Base-by-base conservation (phyloP, 2,888 invertebrate species). In the Colostygia pectinataria region DNA sequence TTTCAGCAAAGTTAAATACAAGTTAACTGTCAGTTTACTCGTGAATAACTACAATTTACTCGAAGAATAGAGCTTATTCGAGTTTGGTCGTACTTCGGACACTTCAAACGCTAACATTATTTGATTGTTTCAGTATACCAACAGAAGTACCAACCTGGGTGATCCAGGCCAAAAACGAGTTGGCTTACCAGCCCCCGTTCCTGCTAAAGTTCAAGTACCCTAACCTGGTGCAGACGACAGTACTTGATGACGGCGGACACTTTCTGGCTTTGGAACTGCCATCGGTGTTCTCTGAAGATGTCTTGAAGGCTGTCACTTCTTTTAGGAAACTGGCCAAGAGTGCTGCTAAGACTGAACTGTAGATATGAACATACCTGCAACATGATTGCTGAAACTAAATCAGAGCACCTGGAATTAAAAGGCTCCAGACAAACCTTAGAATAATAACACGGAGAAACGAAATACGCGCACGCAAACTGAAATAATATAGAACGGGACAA, bases 241-340 rank as follows among this genome's bases (percentile, higher is more conserved):
- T 93, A 29, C 70, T 93, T 44, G 76, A 91, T 0, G 83, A 92
- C 1, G 96, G 96, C 1, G 98, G 98, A 0, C 98, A 98, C 77
- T 98, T 98, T 86, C 92, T 95, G 0, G 96, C 97, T 0, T 91
- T 97, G 37, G 96, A 98, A 74, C 83, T 93, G 57, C 97, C 98
- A 0, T 71, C 92, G 53, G 61, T 93, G 0, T 80, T 97, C 23
- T 92, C 95, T 3, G 82, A 92, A 1, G 96, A 97, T 66, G 82
- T 98, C 0, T 42, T 85, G n/a, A 73, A 73, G 14, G 83, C 85
- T 0, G 51, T 85, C 1, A 54, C 43, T 5, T 68, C 66, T 15
- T 83, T 85, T 49, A 75, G 77, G n/a, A 68, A 72, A 10, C 18
- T 63, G 0, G 48, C 36, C 2, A 64, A 54, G 33, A 59, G 50